Base-by-base conservation (phyloP, 23 tunicate genomes). In the Halocynthia roretzi region DNA sequence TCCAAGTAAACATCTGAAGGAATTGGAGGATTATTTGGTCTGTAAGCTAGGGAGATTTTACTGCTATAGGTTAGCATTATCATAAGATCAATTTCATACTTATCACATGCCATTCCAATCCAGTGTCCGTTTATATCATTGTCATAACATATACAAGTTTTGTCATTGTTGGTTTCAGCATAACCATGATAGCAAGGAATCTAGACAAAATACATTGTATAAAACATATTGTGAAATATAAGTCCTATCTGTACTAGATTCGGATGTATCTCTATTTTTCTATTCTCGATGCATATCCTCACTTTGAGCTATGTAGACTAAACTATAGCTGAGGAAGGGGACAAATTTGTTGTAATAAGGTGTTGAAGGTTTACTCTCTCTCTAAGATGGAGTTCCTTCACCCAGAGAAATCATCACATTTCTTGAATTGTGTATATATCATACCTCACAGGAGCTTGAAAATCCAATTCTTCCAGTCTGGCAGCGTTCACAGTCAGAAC, bases 371-470 rank as follows among this genome's bases (percentile, higher is more conserved):
- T 31, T 31, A 31, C 44, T 31, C 44, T 31, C 44, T 31, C 44
- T 31, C 44, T 31, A 31, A 4, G 44, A 31, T 31, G 44, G 44
- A 31, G 44, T 31, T 31, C 44, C 44, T 31, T 31, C 4, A 31
- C 44, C 44, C 44, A 31, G 44, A 31, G 44, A 31, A 31, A 31
- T 31, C 44, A 31, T 31, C 44, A 31, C 44, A 31, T 31, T 31
- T n/a, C n/a, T n/a, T 31, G 44, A 20, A 71, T 11, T 19, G 31
- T 17, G 56, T 10, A 10, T 56, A 20, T 50, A 54, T 22, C 15
- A 58, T 57, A 76, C 80, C 68, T 76, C 80, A 55, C 80, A 76
- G 10, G 67, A 54, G 67, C 80, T 76, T 51, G 44, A 23, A 53
- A 10, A 76, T 17, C 80, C 80, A 56, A 76, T 57, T 14, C 80